Evolutionary conservation across 2,797 vertebrate genomes (phyloP).

Genomic region (Phoeniculus purpureus): DNA sequence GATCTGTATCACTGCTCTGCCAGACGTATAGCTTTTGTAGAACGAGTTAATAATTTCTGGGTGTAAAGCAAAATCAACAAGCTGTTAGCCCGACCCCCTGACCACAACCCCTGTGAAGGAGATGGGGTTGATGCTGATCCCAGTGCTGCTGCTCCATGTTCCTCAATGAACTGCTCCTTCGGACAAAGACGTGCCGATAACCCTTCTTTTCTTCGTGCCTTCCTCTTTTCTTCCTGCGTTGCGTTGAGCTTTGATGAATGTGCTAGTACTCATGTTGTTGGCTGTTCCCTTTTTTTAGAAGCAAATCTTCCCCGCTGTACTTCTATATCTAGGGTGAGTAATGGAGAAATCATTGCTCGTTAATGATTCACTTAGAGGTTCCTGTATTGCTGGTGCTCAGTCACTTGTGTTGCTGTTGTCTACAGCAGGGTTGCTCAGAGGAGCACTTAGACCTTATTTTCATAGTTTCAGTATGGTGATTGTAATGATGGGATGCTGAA

Average conservation of each 20-base stretch:
- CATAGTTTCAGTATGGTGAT: background rate
- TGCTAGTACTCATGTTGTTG: conserved; percentile 9
- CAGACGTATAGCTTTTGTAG: background rate
- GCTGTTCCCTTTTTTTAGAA: conserved; percentile 61
- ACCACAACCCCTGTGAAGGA: background rate
- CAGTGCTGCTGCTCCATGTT: background rate
- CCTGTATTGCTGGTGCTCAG: conserved; percentile 30
- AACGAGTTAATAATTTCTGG: conserved; percentile 52
- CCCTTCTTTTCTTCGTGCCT: background rate
- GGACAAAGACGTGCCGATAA: background rate
- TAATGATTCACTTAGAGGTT: conserved; percentile 67
- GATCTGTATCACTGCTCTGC: background rate
- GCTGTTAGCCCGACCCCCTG: background rate
- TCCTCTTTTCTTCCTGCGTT: background rate
- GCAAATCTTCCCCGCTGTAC: background rate
- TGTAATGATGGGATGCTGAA: background rate
- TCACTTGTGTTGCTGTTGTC: conserved; percentile 9
- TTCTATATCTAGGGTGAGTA: conserved; percentile 44
- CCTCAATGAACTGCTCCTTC: background rate
- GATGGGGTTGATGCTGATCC: background rate
- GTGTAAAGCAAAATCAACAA: background rate
- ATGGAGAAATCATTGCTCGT: conserved; percentile 55
- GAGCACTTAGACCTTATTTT: background rate
- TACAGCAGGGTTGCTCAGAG: background rate
- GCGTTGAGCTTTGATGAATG: conserved; percentile 21